Conservation (phyloP, 53 echinoderm and acorn worm genomes). For the Luidia sarsii region DNA sequence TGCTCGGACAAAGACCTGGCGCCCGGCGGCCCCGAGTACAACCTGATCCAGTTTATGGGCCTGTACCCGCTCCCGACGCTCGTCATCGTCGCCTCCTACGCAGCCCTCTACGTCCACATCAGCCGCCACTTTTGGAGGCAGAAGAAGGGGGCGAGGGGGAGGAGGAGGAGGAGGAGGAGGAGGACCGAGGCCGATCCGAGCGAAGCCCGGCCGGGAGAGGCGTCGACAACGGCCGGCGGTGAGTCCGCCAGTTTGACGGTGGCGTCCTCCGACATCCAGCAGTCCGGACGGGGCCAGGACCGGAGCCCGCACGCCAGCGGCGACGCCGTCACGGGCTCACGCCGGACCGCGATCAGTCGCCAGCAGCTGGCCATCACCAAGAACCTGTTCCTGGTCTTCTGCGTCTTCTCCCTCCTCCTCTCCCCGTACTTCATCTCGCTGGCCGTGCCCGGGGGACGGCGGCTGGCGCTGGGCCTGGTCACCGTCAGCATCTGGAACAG, state of each 20-base stretch:
- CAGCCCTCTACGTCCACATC: slow-evolving; percentile 54
- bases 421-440: slow-evolving; percentile 54
- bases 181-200: no score
- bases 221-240: no score
- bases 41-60: slow-evolving; percentile 39
- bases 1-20: slow-evolving; percentile 41
- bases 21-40: slow-evolving; percentile 31
- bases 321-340: background rate
- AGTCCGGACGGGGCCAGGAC: background rate
- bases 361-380: slow-evolving; percentile 59
- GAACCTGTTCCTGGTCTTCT: slow-evolving; percentile 54
- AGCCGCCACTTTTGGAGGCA: slow-evolving; percentile 49
- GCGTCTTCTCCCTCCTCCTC: slow-evolving; percentile 15
- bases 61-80: slow-evolving; percentile 41
- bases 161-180: no score
- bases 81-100: slow-evolving; percentile 58
- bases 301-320: background rate
- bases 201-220: no score
- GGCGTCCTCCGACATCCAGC: background rate
- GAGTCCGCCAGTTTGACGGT: no score
- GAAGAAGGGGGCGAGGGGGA: background rate
- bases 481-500: slow-evolving; percentile 38
- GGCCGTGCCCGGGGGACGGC: slow-evolving; percentile 14
- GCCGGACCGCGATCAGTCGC: slow-evolving; percentile 12
- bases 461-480: slow-evolving; percentile 23